Evolutionary conservation across 2,888 invertebrate species (phyloP), one percentile per base, ranked within the genome.

Genomic region (Carterocephalus palaemon): DNA sequence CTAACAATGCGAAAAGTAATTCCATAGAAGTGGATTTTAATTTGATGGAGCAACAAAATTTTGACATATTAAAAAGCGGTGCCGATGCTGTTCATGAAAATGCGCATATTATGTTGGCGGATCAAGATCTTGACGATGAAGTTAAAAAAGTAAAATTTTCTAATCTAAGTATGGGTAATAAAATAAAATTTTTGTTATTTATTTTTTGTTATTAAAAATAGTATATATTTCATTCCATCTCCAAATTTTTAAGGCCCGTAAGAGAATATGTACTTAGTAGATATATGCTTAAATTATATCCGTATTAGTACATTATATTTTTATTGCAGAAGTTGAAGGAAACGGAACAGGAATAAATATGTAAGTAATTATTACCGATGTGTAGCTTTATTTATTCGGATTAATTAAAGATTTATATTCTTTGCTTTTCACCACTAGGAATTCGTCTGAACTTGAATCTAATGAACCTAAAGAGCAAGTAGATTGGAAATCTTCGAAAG

Each of bases 71-170:
- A 9, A 43, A 45, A 48, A 51, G 46, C 52, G 52, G 52, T 49
- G 49, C 17, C 10, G 17, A 26, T 9, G 5, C n/a, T 12, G 10
- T 4, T 23, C 2, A 33, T 9, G 26, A 19, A 19, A 53, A n/a
- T n/a, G n/a, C n/a, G n/a, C n/a, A n/a, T n/a, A n/a, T 49, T 37
- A 59, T 47, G 34, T 23, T 37, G 59, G 12, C 13, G 16, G 3
- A 3, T 4, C 13, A 62, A 53, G 64, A 62, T 46, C 47, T 48
- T 37, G 68, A 70, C 47, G 73, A 67, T 47, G 63, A 54, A 46
- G 60, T 62, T 54, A 74, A 73, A 76, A 75, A 70, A 71, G 76
- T 79, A 59, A 70, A 69, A 64, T 75, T 78, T 73, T 71, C 68
- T 62, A 31, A 62, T 57, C 57, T 57, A 56, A 59, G 64, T 53